phyloP scores from a whole-genome alignment of 2,797 vertebrate species.

The Rhadinocentrus ornatus region DNA sequence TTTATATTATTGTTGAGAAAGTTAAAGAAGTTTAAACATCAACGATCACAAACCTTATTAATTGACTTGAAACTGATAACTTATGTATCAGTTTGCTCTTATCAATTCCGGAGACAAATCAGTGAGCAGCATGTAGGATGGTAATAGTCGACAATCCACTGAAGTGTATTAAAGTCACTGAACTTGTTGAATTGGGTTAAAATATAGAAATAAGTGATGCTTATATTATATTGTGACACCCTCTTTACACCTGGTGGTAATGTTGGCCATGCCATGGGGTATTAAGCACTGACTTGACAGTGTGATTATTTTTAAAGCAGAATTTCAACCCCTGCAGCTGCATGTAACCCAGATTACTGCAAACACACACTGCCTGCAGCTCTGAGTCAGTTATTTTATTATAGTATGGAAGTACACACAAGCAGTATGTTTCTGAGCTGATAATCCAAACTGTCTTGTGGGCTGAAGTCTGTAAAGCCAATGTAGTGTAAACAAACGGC shows the following conservation, averaged over 20 bases:
- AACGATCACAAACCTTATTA: no score
- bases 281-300: background rate
- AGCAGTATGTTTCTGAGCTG: slow-evolving; percentile 35
- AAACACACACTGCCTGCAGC: slow-evolving; percentile 37
- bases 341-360: slow-evolving; percentile 31
- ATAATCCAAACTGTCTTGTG: slow-evolving; percentile 63
- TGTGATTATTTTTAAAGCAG: slow-evolving; percentile 13
- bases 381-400: slow-evolving; percentile 21
- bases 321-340: slow-evolving; percentile 26
- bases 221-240: background rate
- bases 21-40: background rate
- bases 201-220: background rate
- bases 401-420: slow-evolving; percentile 19
- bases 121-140: background rate
- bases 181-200: background rate
- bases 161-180: background rate
- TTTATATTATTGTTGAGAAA: no score
- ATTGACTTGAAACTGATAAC: background rate
- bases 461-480: slow-evolving; percentile 32
- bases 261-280: background rate
- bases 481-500: slow-evolving; percentile 64
- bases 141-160: background rate
- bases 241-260: background rate
- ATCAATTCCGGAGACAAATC: background rate
- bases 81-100: background rate